These are phyloP conservation scores for Darevskia mixta DNA, from an alignment of 2,797 vertebrate species.

Conservation along the genomic window DNA sequence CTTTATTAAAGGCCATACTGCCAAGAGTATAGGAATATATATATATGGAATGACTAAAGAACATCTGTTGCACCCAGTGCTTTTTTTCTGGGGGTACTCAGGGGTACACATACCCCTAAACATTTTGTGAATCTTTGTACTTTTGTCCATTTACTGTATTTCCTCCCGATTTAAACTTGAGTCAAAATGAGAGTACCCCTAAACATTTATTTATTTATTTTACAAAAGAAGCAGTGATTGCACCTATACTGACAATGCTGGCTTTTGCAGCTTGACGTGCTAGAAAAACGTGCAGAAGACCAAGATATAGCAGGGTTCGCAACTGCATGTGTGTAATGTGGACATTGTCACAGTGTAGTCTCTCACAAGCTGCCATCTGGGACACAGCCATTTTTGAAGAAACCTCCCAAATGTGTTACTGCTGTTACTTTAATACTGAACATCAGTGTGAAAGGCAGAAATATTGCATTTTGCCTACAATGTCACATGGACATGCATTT, in stretches of 20 bases:
- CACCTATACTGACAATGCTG: neutral
- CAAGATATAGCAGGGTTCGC: neutral
- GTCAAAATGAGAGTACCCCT: too few species aligned
- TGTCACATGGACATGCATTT: too few species aligned
- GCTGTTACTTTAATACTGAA: neutral
- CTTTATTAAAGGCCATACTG: neutral
- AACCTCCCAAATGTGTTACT: neutral
- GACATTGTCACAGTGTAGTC: neutral
- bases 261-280: neutral
- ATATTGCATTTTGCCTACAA: neutral
- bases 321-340: neutral
- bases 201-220: too few species aligned
- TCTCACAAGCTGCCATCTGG: neutral
- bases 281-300: too few species aligned
- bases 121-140: too few species aligned
- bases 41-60: too few species aligned
- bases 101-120: too few species aligned
- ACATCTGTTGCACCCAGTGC: too few species aligned
- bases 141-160: too few species aligned
- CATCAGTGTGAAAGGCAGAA: neutral
- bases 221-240: too few species aligned
- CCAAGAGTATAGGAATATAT: neutral
- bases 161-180: too few species aligned
- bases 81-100: too few species aligned
- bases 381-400: neutral